Base-by-base conservation (phyloP, 2,888 invertebrate genomes). In the Andrena bucephala region DNA sequence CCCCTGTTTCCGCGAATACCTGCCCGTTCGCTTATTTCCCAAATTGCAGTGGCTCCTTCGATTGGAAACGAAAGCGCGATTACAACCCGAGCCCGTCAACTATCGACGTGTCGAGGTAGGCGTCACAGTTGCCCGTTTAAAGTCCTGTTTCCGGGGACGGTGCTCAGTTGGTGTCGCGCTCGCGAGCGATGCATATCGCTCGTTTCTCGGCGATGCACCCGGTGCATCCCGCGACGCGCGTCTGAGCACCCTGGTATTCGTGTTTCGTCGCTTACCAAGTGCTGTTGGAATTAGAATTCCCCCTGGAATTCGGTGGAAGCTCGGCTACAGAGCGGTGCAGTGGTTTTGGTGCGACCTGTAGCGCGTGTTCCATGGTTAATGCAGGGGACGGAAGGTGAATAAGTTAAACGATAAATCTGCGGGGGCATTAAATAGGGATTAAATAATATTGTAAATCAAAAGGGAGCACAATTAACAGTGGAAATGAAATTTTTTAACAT, bases 151-250 rank as follows among this genome's bases (percentile, higher is more conserved):
- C 24, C 59, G 48, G 50, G 24, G 20, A 24, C 24, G 54, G n/a
- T 42, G 76, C 83, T 86, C 85, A 85, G 85, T 87, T 82, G 77
- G 77, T 81, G 80, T 81, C 86, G 87, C 83, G 86, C 82, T 75
- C 73, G 81, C 83, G 85, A 71, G 68, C 71, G 66, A 84, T 71
- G 57, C 81, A 81, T 77, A 69, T 86, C 85, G 78, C 27, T 24
- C 50, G 63, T 69, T 27, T 4, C 20, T 67, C 72, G 2, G 33
- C 72, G 20, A 42, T 42, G 42, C 42, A 42, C 42, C 27, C 70
- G 70, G 2, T 60, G 27, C 60, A 36, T 42, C 20, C 10, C 42
- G 29, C 52, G 6, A 13, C 60, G 20, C 48, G 29, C 16, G 59
- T 7, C 7, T 48, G 67, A 5, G 20, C 3, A 16, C 8, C 42